Evolutionary conservation across 2,797 vertebrate genomes (phyloP).

Genomic region (Microctenopoma steveboyesi): DNA sequence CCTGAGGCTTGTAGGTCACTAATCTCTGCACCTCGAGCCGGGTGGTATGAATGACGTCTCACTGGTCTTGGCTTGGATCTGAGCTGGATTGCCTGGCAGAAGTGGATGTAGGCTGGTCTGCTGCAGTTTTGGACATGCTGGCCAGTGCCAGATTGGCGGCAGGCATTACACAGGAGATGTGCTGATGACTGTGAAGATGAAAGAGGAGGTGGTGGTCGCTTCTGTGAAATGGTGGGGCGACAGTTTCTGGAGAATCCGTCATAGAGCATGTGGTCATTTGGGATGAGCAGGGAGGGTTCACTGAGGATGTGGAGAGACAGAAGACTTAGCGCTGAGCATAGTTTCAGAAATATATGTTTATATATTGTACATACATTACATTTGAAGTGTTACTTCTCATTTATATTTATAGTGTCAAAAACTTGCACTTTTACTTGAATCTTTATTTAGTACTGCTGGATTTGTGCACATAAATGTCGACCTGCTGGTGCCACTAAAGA

Average conservation of each 20-base stretch:
- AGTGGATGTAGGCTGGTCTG: slow-evolving; percentile 75
- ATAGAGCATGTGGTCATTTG: slow-evolving; percentile 26
- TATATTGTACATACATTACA: no score
- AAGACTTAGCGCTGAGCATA: not conserved
- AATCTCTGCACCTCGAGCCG: not conserved
- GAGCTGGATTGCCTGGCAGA: slow-evolving; percentile 77
- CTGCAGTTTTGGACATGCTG: slow-evolving; percentile 36
- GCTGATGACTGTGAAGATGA: slow-evolving; percentile 38
- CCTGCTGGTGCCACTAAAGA: no score
- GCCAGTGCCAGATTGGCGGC: slow-evolving; percentile 3
- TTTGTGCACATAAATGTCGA: no score
- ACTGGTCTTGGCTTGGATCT: slow-evolving; percentile 42
- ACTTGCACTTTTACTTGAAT: no score
- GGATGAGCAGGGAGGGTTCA: slow-evolving; percentile 66
- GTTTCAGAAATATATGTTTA: no score
- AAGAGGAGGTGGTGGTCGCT: slow-evolving; percentile 24
- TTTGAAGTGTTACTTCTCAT: no score
- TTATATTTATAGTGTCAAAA: no score
- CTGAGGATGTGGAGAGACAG: slow-evolving; percentile 63
- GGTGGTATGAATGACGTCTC: slow-evolving; percentile 42
- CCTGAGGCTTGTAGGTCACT: slow-evolving; percentile 30
- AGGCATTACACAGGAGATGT: slow-evolving; percentile 29
- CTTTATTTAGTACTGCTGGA: no score
- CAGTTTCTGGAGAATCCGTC: slow-evolving; percentile 45
- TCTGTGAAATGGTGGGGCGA: slow-evolving; percentile 41